These are phyloP conservation scores for Solea senegalensis DNA, from an alignment of 2,113 vertebrate species.

Conservation along the genomic window DNA sequence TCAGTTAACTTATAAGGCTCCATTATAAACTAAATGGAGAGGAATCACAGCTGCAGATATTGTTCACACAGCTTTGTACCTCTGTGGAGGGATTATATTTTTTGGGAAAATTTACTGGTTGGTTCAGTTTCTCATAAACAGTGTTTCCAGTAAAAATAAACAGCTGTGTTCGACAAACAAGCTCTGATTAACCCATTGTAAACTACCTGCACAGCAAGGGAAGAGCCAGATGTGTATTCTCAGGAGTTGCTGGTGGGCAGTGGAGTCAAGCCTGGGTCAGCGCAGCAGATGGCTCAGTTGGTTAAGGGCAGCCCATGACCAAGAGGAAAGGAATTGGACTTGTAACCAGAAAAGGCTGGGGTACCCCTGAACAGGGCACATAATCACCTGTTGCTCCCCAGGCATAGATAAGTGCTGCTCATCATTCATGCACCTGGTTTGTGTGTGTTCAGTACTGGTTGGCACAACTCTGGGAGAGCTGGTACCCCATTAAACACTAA, in stretches of 20 bases:
- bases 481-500: too few relatives aligned
- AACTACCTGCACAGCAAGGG: neutral
- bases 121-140: neutral
- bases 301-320: too few relatives aligned
- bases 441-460: too few relatives aligned
- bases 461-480: too few relatives aligned
- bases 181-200: neutral
- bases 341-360: too few relatives aligned
- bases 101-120: neutral
- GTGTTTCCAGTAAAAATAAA: neutral
- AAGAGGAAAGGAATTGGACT: too few relatives aligned
- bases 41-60: constrained; percentile 3
- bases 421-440: too few relatives aligned
- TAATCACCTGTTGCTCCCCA: neutral
- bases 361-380: neutral
- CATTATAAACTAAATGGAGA: constrained; percentile 21
- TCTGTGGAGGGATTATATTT: neutral
- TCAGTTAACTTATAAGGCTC: constrained; percentile 6
- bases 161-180: neutral
- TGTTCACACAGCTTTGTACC: neutral
- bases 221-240: too few relatives aligned
- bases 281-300: too few relatives aligned
- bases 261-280: too few relatives aligned
- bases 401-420: too few relatives aligned
- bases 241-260: neutral